Evolutionary conservation across 2,113 vertebrate species (phyloP).

Genomic region (Grus americana): DNA sequence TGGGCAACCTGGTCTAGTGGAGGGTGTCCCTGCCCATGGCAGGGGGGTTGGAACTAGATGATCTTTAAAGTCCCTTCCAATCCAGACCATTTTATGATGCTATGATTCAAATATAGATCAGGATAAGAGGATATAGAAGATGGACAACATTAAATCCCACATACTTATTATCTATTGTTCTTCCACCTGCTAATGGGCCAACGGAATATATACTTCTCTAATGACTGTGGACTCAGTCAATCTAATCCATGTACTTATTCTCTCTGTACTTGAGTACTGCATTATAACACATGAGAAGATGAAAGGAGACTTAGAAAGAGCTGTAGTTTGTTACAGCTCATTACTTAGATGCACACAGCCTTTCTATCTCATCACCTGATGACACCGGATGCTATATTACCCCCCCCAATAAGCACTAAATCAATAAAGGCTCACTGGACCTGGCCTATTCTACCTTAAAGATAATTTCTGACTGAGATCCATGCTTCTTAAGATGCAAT

Average conservation of each 20-base stretch:
- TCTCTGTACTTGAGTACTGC: not conserved
- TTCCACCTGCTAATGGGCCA: not conserved
- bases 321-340: conserved; percentile 2
- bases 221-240: not conserved
- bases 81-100: too few relatives aligned
- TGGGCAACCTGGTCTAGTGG: too few relatives aligned
- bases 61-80: too few relatives aligned
- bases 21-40: too few relatives aligned
- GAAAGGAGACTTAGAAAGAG: conserved; percentile 20
- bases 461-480: not conserved
- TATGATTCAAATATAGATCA: not conserved
- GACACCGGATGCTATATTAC: not conserved
- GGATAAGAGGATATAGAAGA: not conserved
- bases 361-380: not conserved
- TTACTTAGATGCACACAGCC: not conserved
- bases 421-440: conserved; percentile 17
- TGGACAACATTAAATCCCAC: not conserved
- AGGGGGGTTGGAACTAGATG: too few relatives aligned
- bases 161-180: not conserved
- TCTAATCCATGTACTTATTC: not conserved
- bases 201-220: not conserved
- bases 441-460: not conserved
- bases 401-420: conserved; percentile 4
- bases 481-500: not conserved
- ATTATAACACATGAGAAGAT: conserved; percentile 29